Evolutionary conservation across 2,888 invertebrate species (phyloP), one percentile per base, ranked within the genome.

Genomic region (Cryptus viduatorius): DNA sequence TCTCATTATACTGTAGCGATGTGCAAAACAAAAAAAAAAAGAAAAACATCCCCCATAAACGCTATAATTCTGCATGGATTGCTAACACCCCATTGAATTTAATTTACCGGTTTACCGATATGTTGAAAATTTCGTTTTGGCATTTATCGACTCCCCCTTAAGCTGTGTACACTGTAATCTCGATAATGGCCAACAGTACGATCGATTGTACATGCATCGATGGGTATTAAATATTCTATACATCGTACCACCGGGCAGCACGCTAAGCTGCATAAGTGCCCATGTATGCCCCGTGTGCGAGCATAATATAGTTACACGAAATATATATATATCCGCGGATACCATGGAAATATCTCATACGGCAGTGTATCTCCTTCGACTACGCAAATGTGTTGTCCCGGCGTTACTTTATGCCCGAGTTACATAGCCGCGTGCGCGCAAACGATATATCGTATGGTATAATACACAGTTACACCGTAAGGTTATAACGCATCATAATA

Each of bases 211-310:
- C 37, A 37, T 37, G 37, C 37, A 37, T 37, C 37, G 37, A 37
- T 37, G 56, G 44, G 56, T 56, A 72, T 59, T 59, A 59, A 53
- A 72, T 42, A 72, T 59, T 56, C 19, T 7, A 69, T 71, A 50
- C 69, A 31, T 69, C 46, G 42, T 50, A 2, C 42, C 61, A 59
- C 46, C n/a, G 46, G 72, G 44, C 53, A 72, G 37, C 72, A 72
- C 72, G 72, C 65, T 67, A 72, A 72, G 79, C 53, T 56, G 29
- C 53, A 65, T 69, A 61, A 79, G 64, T 48, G 69, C 37, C 37
- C 61, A 14, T 67, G 72, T 19, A 79, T 65, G 48, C 75, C 61
- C 75, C 61, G 50, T 76, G 68, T 24, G 67, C 12, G 67, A 42
- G 46, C 46, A 73, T 5, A 12, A 31, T 16, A 64, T 12, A n/a